Evolutionary conservation across 2,888 invertebrate species (phyloP).

Genomic region (Marasmarcha lunaedactyla): DNA sequence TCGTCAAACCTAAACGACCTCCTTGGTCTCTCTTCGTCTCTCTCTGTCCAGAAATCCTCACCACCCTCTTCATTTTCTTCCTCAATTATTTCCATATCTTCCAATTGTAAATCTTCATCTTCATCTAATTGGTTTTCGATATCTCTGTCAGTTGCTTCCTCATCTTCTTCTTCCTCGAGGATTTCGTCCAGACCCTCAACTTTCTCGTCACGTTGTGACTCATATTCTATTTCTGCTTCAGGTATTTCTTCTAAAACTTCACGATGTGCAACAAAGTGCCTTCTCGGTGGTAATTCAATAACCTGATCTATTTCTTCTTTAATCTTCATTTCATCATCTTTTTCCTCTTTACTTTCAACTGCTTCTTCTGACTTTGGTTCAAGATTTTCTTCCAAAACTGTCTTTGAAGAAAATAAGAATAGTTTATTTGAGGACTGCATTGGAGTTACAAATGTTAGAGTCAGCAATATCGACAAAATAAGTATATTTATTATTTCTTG

Average conservation of each 20-base stretch:
- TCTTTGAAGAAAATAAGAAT: slow-evolving; percentile 3
- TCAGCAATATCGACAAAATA: slow-evolving; percentile 61
- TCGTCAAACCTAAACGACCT: slow-evolving; percentile 30
- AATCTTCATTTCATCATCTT: background rate
- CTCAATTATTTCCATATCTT: slow-evolving; percentile 46
- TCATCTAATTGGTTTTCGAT: slow-evolving; percentile 19
- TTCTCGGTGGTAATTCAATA: slow-evolving; percentile 27
- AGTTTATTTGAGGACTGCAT: slow-evolving; percentile 64
- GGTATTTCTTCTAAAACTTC: slow-evolving; percentile 60
- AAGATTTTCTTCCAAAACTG: slow-evolving; percentile 15
- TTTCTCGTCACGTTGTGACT: slow-evolving; percentile 38
- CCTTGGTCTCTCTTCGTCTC: slow-evolving; percentile 28
- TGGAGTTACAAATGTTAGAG: slow-evolving; percentile 75
- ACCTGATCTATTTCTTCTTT: slow-evolving; percentile 22
- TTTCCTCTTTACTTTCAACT: slow-evolving; percentile 12
- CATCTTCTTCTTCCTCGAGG: slow-evolving; percentile 53
- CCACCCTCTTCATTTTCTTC: slow-evolving; percentile 43
- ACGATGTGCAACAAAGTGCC: slow-evolving; percentile 46
- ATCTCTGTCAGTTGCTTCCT: slow-evolving; percentile 17
- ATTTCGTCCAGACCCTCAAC: slow-evolving; percentile 49
- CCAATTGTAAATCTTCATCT: slow-evolving; percentile 26
- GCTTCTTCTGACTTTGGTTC: slow-evolving; percentile 18
- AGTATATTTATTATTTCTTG: slow-evolving; percentile 68
- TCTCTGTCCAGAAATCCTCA: slow-evolving; percentile 41
- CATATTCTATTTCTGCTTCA: slow-evolving; percentile 52